Evolutionary conservation across 2,113 vertebrate genomes (phyloP).

Genomic region (Gasterosteus nipponicus): DNA sequence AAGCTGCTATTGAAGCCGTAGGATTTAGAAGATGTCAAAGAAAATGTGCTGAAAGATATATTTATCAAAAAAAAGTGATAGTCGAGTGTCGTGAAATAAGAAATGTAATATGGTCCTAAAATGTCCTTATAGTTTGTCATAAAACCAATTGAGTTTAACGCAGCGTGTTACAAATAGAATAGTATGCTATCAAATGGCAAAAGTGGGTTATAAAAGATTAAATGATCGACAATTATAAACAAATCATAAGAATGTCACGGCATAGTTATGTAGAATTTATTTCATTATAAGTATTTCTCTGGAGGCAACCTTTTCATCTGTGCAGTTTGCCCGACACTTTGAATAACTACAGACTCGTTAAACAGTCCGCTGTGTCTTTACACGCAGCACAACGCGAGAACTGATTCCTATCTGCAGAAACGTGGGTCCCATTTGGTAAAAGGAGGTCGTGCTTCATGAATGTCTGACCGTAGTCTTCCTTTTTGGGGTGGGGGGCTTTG

Average conservation of each 20-base stretch:
- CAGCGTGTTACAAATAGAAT: too few relatives aligned
- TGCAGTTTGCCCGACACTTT: neutral
- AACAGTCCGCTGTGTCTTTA: constrained; percentile 12
- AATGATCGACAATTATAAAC: neutral
- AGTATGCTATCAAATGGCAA: too few relatives aligned
- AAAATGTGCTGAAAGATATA: neutral
- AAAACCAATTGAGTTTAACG: neutral
- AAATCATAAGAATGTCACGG: neutral
- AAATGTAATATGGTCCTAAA: neutral
- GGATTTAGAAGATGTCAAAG: neutral
- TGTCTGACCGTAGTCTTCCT: neutral
- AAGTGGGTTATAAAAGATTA: neutral
- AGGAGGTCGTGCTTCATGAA: neutral
- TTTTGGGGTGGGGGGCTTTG: neutral
- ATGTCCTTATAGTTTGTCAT: neutral
- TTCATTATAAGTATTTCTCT: constrained; percentile 12
- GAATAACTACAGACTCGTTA: neutral
- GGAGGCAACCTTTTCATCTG: neutral
- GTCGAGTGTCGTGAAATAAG: neutral
- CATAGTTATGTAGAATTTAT: neutral
- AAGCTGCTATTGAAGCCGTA: constrained; percentile 31
- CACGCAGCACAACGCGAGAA: neutral
- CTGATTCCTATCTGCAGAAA: neutral
- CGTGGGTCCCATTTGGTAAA: neutral
- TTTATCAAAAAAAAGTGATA: neutral